phyloP scores from a whole-genome alignment of 2,888 invertebrate genomes.

The Helicoverpa assulta region DNA sequence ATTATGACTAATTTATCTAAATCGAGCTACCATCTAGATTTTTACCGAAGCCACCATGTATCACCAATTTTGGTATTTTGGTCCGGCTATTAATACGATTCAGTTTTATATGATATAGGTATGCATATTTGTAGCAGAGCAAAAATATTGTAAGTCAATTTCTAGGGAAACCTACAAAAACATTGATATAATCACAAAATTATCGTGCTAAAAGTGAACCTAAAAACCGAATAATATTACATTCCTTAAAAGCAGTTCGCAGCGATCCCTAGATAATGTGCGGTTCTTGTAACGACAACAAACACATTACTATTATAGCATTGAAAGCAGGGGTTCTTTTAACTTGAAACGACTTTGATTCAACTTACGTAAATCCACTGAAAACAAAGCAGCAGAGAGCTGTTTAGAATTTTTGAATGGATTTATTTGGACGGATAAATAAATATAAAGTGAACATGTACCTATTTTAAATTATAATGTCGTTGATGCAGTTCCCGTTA shows the following conservation, averaged over 20 bases:
- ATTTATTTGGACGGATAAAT: slow-evolving; percentile 50
- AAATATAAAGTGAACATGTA: slow-evolving; percentile 44
- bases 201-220: background rate
- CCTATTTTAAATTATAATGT: slow-evolving; percentile 42
- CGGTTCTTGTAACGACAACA: slow-evolving; percentile 17
- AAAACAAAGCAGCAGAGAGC: slow-evolving; percentile 57
- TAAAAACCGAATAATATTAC: background rate
- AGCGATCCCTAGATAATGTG: slow-evolving; percentile 13
- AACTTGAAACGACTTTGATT: slow-evolving; percentile 51
- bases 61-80: background rate
- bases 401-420: slow-evolving; percentile 58
- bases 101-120: no score
- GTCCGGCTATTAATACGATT: background rate
- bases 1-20: slow-evolving; percentile 34
- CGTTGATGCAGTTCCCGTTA: slow-evolving; percentile 36
- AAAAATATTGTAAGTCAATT: background rate
- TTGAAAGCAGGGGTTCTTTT: slow-evolving; percentile 36
- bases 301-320: slow-evolving; percentile 49
- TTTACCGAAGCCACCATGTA: background rate
- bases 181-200: background rate
- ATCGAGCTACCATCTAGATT: slow-evolving; percentile 13
- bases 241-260: background rate
- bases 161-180: slow-evolving; percentile 3
- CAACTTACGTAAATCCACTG: slow-evolving; percentile 56
- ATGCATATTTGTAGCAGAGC: background rate